Evolutionary conservation across 2,113 vertebrate species (phyloP).

Genomic region (Symphodus melops): DNA sequence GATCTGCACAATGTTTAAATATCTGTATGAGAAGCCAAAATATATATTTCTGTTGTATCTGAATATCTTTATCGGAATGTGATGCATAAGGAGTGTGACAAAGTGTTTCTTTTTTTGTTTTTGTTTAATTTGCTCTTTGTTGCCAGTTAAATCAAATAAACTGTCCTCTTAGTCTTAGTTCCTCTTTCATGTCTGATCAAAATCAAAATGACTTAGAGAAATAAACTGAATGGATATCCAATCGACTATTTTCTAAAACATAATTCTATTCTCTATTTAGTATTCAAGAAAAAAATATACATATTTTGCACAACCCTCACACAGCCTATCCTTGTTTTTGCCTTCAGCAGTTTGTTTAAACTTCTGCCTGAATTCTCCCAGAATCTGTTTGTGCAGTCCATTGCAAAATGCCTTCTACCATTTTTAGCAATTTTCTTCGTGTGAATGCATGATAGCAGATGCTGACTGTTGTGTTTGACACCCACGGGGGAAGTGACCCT

Average conservation of each 20-base stretch:
- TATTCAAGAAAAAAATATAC: not conserved
- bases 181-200: too few species aligned
- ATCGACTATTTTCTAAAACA: not conserved
- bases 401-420: conserved; percentile 15
- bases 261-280: not conserved
- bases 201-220: too few species aligned
- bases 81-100: too few species aligned
- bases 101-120: too few species aligned
- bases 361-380: conserved; percentile 10
- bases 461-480: conserved; percentile 35
- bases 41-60: not conserved
- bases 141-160: too few species aligned
- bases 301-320: not conserved
- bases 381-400: conserved; percentile 17
- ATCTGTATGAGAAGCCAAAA: not conserved
- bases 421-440: conserved; percentile 25
- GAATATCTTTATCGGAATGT: too few species aligned
- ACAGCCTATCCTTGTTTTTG: not conserved
- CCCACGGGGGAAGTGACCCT: conserved; percentile 21
- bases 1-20: not conserved
- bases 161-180: too few species aligned
- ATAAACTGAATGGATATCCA: too few species aligned
- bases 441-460: conserved; percentile 27
- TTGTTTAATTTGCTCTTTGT: too few species aligned
- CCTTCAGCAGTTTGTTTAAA: conserved; percentile 26